These are phyloP conservation scores for Nomada goodeniana DNA, from an alignment of 2,888 invertebrate genomes.

Conservation along the genomic window DNA sequence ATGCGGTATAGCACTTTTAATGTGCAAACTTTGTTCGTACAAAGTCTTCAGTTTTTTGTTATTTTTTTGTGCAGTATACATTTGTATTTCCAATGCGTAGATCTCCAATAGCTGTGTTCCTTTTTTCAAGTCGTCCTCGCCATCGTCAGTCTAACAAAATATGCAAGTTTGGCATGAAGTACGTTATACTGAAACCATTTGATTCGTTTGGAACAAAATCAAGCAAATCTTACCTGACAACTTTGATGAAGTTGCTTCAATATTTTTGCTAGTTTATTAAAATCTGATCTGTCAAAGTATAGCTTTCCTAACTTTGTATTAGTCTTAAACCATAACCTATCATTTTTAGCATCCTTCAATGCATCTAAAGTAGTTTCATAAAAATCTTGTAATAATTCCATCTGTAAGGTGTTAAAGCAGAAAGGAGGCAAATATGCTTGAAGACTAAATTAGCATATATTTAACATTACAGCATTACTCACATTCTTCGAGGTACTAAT, in stretches of 20 bases:
- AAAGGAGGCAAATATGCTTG: background rate
- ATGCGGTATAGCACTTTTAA: slow-evolving; percentile 99
- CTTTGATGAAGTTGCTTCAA: slow-evolving; percentile 98
- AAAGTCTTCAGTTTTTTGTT: slow-evolving; percentile 98
- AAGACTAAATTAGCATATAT: background rate
- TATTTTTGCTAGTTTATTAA: slow-evolving; percentile 97
- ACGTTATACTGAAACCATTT: background rate
- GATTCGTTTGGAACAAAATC: background rate
- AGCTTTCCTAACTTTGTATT: slow-evolving; percentile 99
- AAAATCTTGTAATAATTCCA: slow-evolving; percentile 98
- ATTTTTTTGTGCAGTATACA: slow-evolving; percentile 99
- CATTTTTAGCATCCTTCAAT: slow-evolving; percentile 98
- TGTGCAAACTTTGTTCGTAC: slow-evolving; percentile 99
- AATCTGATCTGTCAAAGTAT: slow-evolving; percentile 98
- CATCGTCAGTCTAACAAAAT: slow-evolving; percentile 93
- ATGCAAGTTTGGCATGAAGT: background rate
- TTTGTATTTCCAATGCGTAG: slow-evolving; percentile 99
- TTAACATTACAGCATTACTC: slow-evolving; percentile 81
- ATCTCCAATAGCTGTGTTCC: slow-evolving; percentile 99
- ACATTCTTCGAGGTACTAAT: slow-evolving; percentile 99
- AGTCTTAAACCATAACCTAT: slow-evolving; percentile 99
- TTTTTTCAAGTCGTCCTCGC: slow-evolving; percentile 98
- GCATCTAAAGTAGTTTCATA: slow-evolving; percentile 98
- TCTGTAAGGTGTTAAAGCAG: slow-evolving; percentile 86
- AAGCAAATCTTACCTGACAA: slow-evolving; percentile 90